phyloP scores from a whole-genome alignment of 2,888 invertebrate species.

The Tigriopus californicus region DNA sequence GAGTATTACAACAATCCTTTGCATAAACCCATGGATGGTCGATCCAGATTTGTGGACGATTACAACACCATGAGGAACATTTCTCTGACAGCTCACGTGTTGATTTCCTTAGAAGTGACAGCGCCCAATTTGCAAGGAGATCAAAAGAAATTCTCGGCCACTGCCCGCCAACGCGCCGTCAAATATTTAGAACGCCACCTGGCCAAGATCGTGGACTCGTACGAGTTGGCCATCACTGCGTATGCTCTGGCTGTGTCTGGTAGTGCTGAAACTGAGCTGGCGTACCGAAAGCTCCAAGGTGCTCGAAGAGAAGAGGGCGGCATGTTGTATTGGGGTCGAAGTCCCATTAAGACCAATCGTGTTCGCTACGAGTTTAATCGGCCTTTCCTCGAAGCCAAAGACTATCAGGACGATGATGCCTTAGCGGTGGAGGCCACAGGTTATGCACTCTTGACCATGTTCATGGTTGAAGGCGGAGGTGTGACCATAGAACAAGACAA shows the following conservation, averaged over 20 bases:
- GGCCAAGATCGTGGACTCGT: slow-evolving; percentile 27
- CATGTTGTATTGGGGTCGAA: slow-evolving; percentile 21
- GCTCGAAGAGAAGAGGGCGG: slow-evolving; percentile 23
- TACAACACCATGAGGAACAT: slow-evolving; percentile 40
- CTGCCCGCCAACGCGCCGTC: slow-evolving; percentile 24
- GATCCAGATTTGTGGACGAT: slow-evolving; percentile 12
- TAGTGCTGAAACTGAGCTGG: slow-evolving; percentile 27
- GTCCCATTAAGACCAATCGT: slow-evolving; percentile 17
- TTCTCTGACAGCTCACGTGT: slow-evolving; percentile 76
- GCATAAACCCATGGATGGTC: slow-evolving; percentile 18
- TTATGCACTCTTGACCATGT: slow-evolving; percentile 30
- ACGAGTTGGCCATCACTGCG: slow-evolving; percentile 32
- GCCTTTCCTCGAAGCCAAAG: slow-evolving; percentile 28
- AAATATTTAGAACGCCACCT: slow-evolving; percentile 27
- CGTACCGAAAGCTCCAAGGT: slow-evolving; percentile 24
- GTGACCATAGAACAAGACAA: slow-evolving; percentile 21
- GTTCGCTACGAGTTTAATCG: slow-evolving; percentile 23
- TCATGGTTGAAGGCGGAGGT: slow-evolving; percentile 21
- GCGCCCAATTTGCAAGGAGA: slow-evolving; percentile 25
- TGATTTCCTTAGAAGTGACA: slow-evolving; percentile 46
- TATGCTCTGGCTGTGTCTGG: slow-evolving; percentile 31
- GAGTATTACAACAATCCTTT: slow-evolving; percentile 18
- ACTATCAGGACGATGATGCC: slow-evolving; percentile 25
- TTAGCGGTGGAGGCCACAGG: slow-evolving; percentile 28
- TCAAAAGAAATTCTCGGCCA: slow-evolving; percentile 22